These are phyloP conservation scores for Oxyura jamaicensis DNA, from an alignment of 2,113 vertebrate genomes.

Conservation along the genomic window DNA sequence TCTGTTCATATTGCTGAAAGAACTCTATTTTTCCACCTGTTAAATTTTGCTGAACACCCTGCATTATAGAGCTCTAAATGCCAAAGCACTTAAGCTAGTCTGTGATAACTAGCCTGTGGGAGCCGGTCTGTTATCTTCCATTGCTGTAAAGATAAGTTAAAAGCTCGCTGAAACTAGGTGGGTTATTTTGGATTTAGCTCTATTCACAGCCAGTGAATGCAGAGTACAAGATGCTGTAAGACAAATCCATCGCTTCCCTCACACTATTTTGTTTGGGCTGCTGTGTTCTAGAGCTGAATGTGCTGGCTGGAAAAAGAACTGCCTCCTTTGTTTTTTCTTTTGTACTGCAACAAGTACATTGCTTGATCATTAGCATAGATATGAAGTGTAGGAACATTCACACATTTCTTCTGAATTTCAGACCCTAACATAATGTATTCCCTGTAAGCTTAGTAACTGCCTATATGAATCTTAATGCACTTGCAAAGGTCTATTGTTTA, in stretches of 20 bases:
- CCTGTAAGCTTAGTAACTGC: background rate
- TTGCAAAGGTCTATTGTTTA: background rate
- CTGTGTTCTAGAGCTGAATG: background rate
- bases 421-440: background rate
- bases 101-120: background rate
- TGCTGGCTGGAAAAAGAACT: background rate
- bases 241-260: background rate
- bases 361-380: background rate
- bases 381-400: background rate
- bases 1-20: background rate
- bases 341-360: background rate
- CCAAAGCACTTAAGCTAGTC: background rate
- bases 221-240: background rate
- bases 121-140: background rate
- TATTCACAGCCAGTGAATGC: background rate
- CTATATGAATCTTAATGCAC: background rate
- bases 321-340: background rate
- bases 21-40: background rate
- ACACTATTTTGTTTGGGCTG: background rate
- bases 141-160: background rate
- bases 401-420: background rate
- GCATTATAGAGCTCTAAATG: background rate
- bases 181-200: background rate
- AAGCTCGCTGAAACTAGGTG: background rate
- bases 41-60: background rate